phyloP scores from a whole-genome alignment of 2,113 vertebrate species.

The Puffinus mauretanicus region DNA sequence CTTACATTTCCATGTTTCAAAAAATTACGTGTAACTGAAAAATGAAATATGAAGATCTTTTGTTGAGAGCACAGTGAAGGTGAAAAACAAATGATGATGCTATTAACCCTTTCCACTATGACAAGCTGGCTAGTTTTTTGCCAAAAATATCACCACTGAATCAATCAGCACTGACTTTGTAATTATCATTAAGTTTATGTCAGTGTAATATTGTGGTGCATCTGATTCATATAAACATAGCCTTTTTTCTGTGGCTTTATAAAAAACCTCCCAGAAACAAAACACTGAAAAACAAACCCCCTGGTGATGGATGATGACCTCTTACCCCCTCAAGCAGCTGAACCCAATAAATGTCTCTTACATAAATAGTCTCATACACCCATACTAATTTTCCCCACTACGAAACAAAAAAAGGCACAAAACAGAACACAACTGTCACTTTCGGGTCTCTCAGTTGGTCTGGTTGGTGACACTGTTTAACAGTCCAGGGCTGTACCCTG shows the following conservation, averaged over 20 bases:
- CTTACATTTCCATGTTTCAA: background rate
- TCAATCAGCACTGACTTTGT: background rate
- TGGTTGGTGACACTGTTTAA: background rate
- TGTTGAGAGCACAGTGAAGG: background rate
- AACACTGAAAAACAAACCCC: background rate
- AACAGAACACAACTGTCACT: background rate
- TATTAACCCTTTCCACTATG: background rate
- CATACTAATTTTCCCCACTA: background rate
- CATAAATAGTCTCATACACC: background rate
- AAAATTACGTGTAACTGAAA: background rate
- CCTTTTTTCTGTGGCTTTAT: background rate
- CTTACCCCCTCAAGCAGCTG: background rate
- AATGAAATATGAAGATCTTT: background rate
- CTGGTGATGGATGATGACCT: background rate
- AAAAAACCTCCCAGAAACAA: background rate
- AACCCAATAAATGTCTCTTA: background rate
- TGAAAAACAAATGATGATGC: background rate
- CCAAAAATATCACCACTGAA: background rate
- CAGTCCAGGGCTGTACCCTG: background rate
- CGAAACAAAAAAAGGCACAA: background rate
- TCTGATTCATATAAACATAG: background rate
- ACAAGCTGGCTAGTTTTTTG: background rate
- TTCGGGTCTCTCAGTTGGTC: fast-evolving
- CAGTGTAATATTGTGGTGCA: background rate
- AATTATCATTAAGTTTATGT: background rate